Conservation (phyloP, 1,140 invertebrate species). For the Sinonovacula constricta region DNA sequence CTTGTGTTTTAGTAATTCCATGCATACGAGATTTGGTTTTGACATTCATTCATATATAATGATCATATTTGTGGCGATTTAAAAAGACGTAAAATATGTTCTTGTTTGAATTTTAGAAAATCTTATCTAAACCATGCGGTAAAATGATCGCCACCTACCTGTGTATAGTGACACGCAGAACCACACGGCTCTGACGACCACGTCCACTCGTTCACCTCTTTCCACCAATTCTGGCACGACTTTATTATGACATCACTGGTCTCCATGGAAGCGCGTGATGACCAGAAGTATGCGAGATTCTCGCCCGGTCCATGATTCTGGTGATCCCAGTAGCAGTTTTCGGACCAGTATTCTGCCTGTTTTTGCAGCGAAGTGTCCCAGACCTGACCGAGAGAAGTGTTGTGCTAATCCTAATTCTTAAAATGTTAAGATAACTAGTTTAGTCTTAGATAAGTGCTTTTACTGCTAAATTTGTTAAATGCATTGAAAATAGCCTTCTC, state of each 20-base stretch:
- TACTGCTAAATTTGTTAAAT: too few species aligned
- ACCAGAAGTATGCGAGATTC: conserved; percentile 34
- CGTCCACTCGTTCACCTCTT: conserved; percentile 34
- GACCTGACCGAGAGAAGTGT: background rate
- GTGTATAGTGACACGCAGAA: conserved; percentile 42
- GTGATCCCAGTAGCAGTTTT: conserved; percentile 46
- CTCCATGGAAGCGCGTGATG: background rate
- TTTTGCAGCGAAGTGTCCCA: conserved; percentile 31
- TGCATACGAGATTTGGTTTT: too few species aligned
- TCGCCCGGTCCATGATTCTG: conserved; percentile 32
- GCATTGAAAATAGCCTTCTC: background rate
- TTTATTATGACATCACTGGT: conserved; percentile 13
- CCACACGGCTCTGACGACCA: conserved; percentile 42
- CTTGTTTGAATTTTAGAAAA: too few species aligned
- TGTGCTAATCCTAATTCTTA: background rate
- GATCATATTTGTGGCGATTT: too few species aligned
- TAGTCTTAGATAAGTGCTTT: too few species aligned
- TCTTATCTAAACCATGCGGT: too few species aligned
- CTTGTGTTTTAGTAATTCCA: too few species aligned
- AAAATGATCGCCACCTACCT: too few species aligned
- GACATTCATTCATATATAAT: too few species aligned
- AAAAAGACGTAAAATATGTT: too few species aligned
- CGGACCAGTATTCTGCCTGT: conserved; percentile 34
- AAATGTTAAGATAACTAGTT: background rate
- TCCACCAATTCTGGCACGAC: conserved; percentile 35